Conservation (phyloP, 2,797 vertebrate genomes). For the Pangasius larnaudii region DNA sequence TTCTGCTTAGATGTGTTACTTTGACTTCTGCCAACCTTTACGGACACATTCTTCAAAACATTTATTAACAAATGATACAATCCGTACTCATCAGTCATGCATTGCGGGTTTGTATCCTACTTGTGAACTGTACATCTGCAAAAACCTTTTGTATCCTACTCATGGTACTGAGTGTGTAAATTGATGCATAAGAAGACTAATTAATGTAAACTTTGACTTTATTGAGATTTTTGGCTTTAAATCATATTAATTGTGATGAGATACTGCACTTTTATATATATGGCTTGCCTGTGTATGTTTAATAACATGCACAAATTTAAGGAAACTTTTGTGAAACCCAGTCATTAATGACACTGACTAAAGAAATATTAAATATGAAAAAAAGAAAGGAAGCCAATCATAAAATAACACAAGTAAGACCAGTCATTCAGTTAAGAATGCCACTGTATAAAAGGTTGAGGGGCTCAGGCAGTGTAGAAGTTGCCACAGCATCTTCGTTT, state of each 20-base stretch:
- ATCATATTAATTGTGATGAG: background rate
- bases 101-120: background rate
- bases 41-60: conserved; percentile 4
- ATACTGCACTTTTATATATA: background rate
- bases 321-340: background rate
- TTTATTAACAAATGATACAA: conserved; percentile 30
- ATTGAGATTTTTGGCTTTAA: background rate
- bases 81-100: background rate
- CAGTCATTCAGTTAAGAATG: background rate
- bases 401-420: background rate
- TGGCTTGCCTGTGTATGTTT: background rate
- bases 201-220: background rate
- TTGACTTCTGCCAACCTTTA: background rate
- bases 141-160: background rate
- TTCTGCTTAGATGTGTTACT: background rate
- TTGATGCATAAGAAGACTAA: background rate
- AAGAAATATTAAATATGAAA: background rate
- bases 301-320: background rate
- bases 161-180: background rate
- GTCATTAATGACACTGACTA: background rate
- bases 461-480: background rate
- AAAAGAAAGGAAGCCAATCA: background rate
- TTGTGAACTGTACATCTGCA: background rate
- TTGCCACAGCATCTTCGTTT: background rate
- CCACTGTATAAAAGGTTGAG: background rate